Evolutionary conservation across 1,140 invertebrate genomes (phyloP).

Genomic region (Plectus sambesii): DNA sequence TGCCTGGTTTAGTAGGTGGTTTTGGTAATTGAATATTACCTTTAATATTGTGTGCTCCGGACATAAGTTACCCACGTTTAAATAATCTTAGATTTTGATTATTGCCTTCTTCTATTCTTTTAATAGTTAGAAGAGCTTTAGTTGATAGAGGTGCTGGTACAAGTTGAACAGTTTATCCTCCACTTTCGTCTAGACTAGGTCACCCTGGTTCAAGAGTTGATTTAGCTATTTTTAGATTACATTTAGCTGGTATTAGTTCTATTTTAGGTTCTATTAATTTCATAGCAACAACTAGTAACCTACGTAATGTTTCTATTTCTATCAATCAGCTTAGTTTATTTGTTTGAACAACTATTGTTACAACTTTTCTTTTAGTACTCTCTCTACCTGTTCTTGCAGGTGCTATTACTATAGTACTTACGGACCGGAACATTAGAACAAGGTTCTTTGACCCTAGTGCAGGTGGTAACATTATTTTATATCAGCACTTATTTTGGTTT

Average conservation of each 20-base stretch:
- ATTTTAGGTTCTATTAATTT: constrained; percentile 35
- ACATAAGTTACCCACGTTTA: constrained; percentile 64
- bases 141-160: constrained; percentile 55
- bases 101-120: constrained; percentile 54
- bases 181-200: constrained; percentile 53
- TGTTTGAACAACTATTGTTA: constrained; percentile 59
- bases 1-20: constrained; percentile 64
- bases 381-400: constrained; percentile 61
- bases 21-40: constrained; percentile 67
- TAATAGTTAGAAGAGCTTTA: constrained; percentile 54
- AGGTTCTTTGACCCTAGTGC: constrained; percentile 59
- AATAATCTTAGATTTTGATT: constrained; percentile 69
- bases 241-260: constrained; percentile 30
- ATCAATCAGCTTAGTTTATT: constrained; percentile 53
- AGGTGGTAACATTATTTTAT: constrained; percentile 60
- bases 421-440: constrained; percentile 60
- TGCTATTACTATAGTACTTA: constrained; percentile 61
- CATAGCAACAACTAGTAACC: constrained; percentile 47
- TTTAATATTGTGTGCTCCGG: constrained; percentile 58
- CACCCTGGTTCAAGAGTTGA: constrained; percentile 49
- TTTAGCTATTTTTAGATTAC: constrained; percentile 33
- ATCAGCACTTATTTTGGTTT: constrained; percentile 68
- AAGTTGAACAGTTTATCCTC: constrained; percentile 60
- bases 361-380: constrained; percentile 56
- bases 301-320: constrained; percentile 45